phyloP scores from a whole-genome alignment of 2,797 vertebrate species.

The Botia kubotai region DNA sequence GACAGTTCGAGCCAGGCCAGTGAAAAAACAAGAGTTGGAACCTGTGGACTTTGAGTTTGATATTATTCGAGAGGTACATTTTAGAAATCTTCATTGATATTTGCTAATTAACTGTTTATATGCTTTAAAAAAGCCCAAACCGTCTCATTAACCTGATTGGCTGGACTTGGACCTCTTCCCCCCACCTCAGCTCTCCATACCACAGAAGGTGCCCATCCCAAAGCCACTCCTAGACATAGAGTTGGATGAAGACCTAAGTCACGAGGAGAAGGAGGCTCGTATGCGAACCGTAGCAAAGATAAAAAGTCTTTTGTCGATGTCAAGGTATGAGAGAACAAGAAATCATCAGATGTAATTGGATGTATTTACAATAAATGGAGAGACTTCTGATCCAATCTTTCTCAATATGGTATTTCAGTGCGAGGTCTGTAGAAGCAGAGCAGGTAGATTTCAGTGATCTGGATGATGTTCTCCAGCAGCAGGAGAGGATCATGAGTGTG shows the following conservation, averaged over 20 bases:
- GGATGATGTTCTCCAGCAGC: conserved; percentile 87
- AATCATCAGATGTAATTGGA: neutral
- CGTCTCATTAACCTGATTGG: neutral
- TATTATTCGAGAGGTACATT: conserved; percentile 89
- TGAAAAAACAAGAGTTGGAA: conserved; percentile 86
- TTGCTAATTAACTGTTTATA: neutral
- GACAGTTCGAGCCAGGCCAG: conserved; percentile 68
- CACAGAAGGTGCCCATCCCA: conserved; percentile 89
- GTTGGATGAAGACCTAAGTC: conserved; percentile 87
- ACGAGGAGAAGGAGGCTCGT: conserved; percentile 86
- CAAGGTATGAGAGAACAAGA: conserved; percentile 78
- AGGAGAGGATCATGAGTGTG: conserved; percentile 91
- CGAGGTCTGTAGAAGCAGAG: conserved; percentile 75
- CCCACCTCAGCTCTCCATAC: conserved; percentile 83
- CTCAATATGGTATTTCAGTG: conserved; percentile 67
- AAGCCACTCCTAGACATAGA: conserved; percentile 90
- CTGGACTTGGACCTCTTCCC: neutral
- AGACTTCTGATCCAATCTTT: neutral
- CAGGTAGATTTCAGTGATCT: conserved; percentile 80
- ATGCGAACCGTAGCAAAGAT: conserved; percentile 87
- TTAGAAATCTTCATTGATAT: neutral
- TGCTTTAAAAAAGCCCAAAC: neutral
- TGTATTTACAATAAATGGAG: neutral
- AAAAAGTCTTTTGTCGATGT: conserved; percentile 87
- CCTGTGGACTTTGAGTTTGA: conserved; percentile 89